Conservation (phyloP, 1,140 invertebrate species). For the Hylyphantes graminicola region DNA sequence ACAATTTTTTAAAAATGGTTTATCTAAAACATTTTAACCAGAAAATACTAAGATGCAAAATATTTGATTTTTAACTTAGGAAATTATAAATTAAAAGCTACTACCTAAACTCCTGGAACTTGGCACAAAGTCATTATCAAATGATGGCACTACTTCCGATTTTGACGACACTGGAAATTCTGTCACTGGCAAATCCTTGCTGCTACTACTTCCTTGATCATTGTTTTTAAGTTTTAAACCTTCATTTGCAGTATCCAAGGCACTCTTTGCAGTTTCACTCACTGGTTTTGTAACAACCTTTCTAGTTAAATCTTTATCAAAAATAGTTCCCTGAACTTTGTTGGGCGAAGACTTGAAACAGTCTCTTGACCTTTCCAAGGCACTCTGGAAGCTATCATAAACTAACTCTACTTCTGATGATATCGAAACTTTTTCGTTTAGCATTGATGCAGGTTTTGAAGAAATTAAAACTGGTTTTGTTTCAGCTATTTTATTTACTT, state of each 20-base stretch:
- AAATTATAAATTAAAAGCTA: too few relatives aligned
- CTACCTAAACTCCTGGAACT: too few relatives aligned
- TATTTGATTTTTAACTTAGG: too few relatives aligned
- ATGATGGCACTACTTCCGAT: too few relatives aligned
- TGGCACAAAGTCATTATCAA: too few relatives aligned
- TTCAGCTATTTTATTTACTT: too few relatives aligned
- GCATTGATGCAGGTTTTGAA: too few relatives aligned
- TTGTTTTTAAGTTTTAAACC: slow-evolving; percentile 13
- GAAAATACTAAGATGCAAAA: too few relatives aligned
- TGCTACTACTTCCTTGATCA: not conserved
- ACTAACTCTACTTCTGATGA: slow-evolving; percentile 15
- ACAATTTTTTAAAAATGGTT: too few relatives aligned
- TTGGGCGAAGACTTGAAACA: slow-evolving; percentile 35
- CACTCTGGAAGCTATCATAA: slow-evolving; percentile 53
- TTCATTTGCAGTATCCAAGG: slow-evolving; percentile 24
- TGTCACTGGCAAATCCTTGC: not conserved
- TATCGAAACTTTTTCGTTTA: not conserved
- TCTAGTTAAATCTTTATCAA: slow-evolving; percentile 4
- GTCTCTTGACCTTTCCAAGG: slow-evolving; percentile 26
- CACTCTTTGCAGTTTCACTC: slow-evolving; percentile 41
- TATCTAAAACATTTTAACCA: too few relatives aligned
- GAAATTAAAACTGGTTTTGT: too few relatives aligned
- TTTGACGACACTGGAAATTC: too few relatives aligned
- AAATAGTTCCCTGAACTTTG: not conserved
- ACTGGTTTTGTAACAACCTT: not conserved